Conservation (phyloP, 1,140 invertebrate species). For the Hyles euphorbiae region DNA sequence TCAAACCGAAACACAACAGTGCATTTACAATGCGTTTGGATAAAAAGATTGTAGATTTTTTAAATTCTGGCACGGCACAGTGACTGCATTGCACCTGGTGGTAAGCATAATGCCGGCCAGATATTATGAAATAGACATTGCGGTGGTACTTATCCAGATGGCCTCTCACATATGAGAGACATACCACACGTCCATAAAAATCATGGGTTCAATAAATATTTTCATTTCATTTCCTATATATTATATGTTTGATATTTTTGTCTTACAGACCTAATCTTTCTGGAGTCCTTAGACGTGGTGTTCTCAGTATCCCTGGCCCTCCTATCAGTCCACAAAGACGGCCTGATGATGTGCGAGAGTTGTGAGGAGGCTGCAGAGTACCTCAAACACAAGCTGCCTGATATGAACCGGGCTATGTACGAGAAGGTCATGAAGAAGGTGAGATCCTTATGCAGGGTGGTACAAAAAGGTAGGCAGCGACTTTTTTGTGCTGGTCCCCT, state of each 20-base stretch:
- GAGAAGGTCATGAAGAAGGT: constrained; percentile 87
- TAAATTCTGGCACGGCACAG: no score
- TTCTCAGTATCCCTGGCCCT: constrained; percentile 92
- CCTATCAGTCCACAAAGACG: constrained; percentile 89
- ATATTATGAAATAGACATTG: no score
- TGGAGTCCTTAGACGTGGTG: constrained; percentile 92
- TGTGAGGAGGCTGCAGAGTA: constrained; percentile 97
- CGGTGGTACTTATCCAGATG: no score
- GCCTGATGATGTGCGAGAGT: constrained; percentile 87
- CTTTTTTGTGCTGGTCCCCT: no score
- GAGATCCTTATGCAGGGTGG: constrained; percentile 17
- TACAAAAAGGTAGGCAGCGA: no score
- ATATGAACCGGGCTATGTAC: constrained; percentile 77
- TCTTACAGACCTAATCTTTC: constrained; percentile 88
- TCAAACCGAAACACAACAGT: no score
- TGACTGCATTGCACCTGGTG: no score
- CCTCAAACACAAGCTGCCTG: constrained; percentile 84
- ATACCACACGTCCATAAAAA: no score
- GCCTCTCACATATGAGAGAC: no score
- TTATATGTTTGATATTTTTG: neutral
- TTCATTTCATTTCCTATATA: neutral
- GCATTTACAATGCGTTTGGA: no score
- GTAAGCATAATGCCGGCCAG: no score
- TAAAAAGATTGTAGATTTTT: no score
- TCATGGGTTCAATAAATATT: neutral